phyloP scores from a whole-genome alignment of 2,113 vertebrate genomes.

The Prietella phreatophila region DNA sequence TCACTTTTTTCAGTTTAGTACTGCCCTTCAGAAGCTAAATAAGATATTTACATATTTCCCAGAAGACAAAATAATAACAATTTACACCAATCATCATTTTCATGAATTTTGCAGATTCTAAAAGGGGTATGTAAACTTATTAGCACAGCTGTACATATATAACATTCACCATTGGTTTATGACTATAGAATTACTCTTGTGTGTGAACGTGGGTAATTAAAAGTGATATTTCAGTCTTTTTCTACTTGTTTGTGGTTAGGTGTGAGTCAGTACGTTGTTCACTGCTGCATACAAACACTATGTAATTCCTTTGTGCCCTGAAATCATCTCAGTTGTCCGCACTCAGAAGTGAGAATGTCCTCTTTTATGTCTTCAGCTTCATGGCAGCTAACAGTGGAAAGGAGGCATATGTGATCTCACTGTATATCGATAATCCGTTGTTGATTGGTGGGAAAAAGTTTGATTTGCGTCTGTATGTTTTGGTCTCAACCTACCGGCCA shows the following conservation, averaged over 20 bases:
- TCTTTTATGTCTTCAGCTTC: constrained; percentile 74
- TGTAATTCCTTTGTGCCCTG: background rate
- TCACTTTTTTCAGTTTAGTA: too few species aligned
- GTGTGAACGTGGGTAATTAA: background rate
- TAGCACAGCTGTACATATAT: background rate
- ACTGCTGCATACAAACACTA: background rate
- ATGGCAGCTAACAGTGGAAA: constrained; percentile 83
- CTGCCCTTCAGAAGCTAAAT: too few species aligned
- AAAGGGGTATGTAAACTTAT: too few species aligned
- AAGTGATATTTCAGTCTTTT: background rate
- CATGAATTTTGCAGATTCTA: too few species aligned
- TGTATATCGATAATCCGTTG: constrained; percentile 93
- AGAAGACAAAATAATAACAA: too few species aligned
- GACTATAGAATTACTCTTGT: background rate
- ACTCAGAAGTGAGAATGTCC: background rate
- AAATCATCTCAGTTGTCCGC: background rate
- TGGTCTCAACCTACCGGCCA: constrained; percentile 92
- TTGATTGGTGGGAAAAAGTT: constrained; percentile 97
- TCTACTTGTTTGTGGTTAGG: background rate
- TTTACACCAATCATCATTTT: too few species aligned
- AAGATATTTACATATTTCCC: too few species aligned
- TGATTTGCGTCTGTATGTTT: constrained; percentile 91
- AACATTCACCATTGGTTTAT: background rate
- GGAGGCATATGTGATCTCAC: constrained; percentile 95
- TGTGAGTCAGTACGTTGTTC: background rate